These are phyloP conservation scores for Perdix hodgsoniae DNA, from an alignment of 2,797 vertebrate species.

Conservation along the genomic window DNA sequence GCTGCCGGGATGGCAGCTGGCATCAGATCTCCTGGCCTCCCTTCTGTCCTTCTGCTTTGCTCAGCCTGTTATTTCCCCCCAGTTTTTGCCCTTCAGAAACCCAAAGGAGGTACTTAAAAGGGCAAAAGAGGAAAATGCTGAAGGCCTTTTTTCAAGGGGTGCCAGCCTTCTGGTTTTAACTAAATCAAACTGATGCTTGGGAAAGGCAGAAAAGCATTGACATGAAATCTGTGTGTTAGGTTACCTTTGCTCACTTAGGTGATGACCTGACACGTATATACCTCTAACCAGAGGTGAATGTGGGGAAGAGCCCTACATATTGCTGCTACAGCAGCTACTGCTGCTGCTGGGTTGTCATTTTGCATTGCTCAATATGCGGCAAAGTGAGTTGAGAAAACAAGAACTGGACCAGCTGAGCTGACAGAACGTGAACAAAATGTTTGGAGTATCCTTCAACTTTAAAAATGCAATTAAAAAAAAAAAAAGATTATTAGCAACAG, in stretches of 20 bases:
- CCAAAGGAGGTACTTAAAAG: neutral
- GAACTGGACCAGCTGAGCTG: neutral
- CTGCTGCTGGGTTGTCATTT: neutral
- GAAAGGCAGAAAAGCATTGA: constrained; percentile 52
- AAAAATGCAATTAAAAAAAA: constrained; percentile 59
- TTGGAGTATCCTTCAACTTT: constrained; percentile 70
- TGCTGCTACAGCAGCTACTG: neutral
- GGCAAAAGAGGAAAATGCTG: neutral
- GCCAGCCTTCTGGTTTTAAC: constrained; percentile 44
- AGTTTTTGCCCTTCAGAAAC: constrained; percentile 33
- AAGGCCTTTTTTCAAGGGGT: neutral
- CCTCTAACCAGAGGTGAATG: constrained; percentile 59
- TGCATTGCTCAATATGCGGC: constrained; percentile 17
- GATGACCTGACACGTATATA: constrained; percentile 56
- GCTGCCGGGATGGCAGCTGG: neutral
- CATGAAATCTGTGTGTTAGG: constrained; percentile 62
- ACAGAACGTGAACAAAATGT: constrained; percentile 78
- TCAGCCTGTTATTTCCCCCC: neutral
- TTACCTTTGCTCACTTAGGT: constrained; percentile 58
- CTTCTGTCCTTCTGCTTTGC: neutral
- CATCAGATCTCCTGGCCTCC: constrained; percentile 21
- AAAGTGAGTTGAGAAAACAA: constrained; percentile 52
- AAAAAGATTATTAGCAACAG: constrained; percentile 73
- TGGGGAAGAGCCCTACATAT: neutral
- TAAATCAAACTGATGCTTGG: constrained; percentile 59